Evolutionary conservation across 1,140 invertebrate genomes (phyloP), one percentile per base, ranked within the genome.

Genomic region (Nomia melanderi): DNA sequence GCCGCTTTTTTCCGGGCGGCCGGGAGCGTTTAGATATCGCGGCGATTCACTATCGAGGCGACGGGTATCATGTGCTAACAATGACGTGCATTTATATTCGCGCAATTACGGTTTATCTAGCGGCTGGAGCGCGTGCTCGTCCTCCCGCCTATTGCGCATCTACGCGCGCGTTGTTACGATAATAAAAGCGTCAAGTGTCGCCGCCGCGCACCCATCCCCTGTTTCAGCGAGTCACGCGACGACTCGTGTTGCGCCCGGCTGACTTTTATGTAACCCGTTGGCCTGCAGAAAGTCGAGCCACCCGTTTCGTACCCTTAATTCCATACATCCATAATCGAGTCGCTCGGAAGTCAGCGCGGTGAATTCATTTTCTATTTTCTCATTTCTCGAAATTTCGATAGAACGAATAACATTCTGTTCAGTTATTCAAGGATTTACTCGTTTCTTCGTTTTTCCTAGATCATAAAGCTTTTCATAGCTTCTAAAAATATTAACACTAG

Each of bases 21-120:
- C 4, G 7, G 27, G 36, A 33, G 41, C 20, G 20, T 11, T 2
- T 33, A 57, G 23, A 75, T 67, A 75, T 65, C 64, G 73, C 72
- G 31, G 25, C 64, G 73, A 67, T 75, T 67, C 44, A 47, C 73
- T 75, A 59, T 65, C 71, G 50, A 31, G 47, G 27, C 2, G 44
- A 27, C 64, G 25, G 29, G 54, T 75, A 75, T 75, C 73, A 69
- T 69, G 54, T 75, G 73, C 64, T 47, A 75, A 67, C 73, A 75
- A 69, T 77, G 66, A 77, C 74, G 39, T 62, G 74, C 74, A 54
- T 50, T 77, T 60, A 71, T 71, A 77, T 71, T 77, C 44, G 74
- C 57, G 74, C 65, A 77, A 77, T 77, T 77, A 71, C 54, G 57
- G 74, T 71, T 77, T 71, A 77, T 77, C 74, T 54, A 29, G 9